Percentiles rank a stretch among this genome's conserved stretches.
Evolutionary conservation across 1,140 invertebrate species (phyloP).

Genomic region (Patella vulgata): DNA sequence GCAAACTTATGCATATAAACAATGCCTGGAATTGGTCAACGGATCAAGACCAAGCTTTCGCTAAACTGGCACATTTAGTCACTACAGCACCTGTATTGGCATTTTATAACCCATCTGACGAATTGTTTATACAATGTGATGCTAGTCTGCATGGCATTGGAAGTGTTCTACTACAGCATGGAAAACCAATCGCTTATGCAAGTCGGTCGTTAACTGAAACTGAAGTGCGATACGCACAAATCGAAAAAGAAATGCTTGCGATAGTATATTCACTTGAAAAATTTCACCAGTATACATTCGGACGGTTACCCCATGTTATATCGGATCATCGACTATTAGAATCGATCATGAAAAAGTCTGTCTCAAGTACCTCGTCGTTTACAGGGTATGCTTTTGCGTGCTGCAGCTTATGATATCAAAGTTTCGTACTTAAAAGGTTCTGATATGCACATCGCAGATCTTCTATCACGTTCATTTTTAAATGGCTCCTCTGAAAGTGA

Average conservation of each 20-base stretch:
- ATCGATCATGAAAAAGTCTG: neutral
- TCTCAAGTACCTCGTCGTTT: neutral
- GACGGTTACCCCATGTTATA: neutral
- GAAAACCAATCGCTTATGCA: neutral
- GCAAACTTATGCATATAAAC: constrained; percentile 29
- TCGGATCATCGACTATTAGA: neutral
- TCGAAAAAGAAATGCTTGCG: neutral
- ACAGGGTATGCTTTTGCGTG: neutral
- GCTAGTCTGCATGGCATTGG: constrained; percentile 2
- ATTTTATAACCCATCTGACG: constrained; percentile 10
- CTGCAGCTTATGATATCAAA: neutral
- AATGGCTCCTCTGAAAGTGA: neutral
- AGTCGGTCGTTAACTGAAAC: constrained; percentile 2
- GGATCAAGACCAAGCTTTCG: constrained; percentile 20
- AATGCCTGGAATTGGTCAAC: constrained; percentile 27
- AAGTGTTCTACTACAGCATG: constrained; percentile 2
- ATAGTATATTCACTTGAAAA: constrained; percentile 1
- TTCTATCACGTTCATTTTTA: constrained; percentile 4
- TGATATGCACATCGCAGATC: constrained; percentile 10
- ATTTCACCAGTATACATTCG: constrained; percentile 3
- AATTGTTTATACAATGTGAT: constrained; percentile 7
- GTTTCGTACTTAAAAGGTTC: constrained; percentile 13
- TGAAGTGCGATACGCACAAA: neutral
- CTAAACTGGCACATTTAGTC: constrained; percentile 18
- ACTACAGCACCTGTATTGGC: constrained; percentile 13